Conservation (phyloP, 1,140 invertebrate genomes). For the Saccostrea glomerata region DNA sequence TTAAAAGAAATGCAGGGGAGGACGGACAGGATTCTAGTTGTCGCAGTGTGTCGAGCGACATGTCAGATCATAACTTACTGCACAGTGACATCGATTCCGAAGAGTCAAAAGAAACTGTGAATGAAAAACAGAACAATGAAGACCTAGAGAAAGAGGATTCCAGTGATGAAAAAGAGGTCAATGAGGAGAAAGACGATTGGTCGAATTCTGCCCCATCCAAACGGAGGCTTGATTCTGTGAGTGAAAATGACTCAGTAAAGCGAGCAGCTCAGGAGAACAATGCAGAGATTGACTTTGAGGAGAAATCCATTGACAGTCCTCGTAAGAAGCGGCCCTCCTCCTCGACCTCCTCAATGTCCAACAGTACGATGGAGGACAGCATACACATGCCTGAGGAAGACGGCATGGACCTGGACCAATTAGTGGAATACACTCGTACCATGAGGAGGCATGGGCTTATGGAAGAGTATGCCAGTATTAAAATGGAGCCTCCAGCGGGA, state of each 20-base stretch:
- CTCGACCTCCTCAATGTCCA: slow-evolving; percentile 55
- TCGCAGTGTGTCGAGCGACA: slow-evolving; percentile 69
- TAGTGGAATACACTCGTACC: slow-evolving; percentile 87
- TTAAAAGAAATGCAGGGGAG: slow-evolving; percentile 44
- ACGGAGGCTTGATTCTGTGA: slow-evolving; percentile 64
- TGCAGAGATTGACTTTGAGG: slow-evolving; percentile 36
- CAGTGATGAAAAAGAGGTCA: slow-evolving; percentile 67
- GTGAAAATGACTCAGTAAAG: slow-evolving; percentile 57
- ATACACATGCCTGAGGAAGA: slow-evolving; percentile 74
- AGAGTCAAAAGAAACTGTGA: slow-evolving; percentile 80
- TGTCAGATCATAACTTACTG: slow-evolving; percentile 62
- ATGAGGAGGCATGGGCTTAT: slow-evolving; percentile 89
- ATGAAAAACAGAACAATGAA: slow-evolving; percentile 78
- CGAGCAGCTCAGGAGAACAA: slow-evolving; percentile 49
- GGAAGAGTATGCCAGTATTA: slow-evolving; percentile 89
- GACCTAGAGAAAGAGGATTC: slow-evolving; percentile 73
- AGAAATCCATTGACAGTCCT: slow-evolving; percentile 59
- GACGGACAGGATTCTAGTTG: slow-evolving; percentile 47
- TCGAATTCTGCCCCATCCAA: slow-evolving; percentile 50
- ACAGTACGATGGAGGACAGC: slow-evolving; percentile 70
- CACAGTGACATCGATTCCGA: slow-evolving; percentile 78
- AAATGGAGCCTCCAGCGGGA: slow-evolving; percentile 89
- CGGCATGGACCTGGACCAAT: slow-evolving; percentile 86
- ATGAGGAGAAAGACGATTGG: slow-evolving; percentile 65
- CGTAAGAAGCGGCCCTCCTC: slow-evolving; percentile 68